A percentile compares a stretch with the other conserved stretches of the same genome.
Conservation (phyloP, 2,888 invertebrate genomes). For the Gordius sp. region DNA sequence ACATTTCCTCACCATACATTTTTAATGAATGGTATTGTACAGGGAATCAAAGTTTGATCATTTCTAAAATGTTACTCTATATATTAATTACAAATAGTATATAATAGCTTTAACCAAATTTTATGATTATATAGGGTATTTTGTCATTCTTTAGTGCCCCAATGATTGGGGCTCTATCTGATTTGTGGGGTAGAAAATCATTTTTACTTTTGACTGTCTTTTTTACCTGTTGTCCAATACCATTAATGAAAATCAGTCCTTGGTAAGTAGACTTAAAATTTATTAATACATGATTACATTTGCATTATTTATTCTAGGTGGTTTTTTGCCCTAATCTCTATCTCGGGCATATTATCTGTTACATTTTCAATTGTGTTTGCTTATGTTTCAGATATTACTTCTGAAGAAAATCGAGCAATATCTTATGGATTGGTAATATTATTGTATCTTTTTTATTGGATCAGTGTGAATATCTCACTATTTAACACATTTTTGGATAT, state of each 20-base stretch:
- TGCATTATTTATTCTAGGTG: slow-evolving; percentile 35
- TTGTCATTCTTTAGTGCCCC: slow-evolving; percentile 90
- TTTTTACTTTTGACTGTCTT: slow-evolving; percentile 88
- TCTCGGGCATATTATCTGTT: slow-evolving; percentile 91
- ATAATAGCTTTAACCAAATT: not conserved
- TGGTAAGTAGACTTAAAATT: slow-evolving; percentile 41
- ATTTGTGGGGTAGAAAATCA: slow-evolving; percentile 91
- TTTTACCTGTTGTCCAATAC: slow-evolving; percentile 93
- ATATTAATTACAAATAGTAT: too few relatives aligned
- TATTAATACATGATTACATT: not conserved
- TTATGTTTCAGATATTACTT: slow-evolving; percentile 95
- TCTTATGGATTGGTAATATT: slow-evolving; percentile 78
- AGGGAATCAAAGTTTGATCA: slow-evolving; percentile 59
- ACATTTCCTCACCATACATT: slow-evolving; percentile 97
- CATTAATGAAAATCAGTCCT: slow-evolving; percentile 89
- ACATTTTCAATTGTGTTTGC: slow-evolving; percentile 98
- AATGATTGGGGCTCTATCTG: slow-evolving; percentile 77
- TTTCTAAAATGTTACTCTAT: not conserved
- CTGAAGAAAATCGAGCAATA: slow-evolving; percentile 68
- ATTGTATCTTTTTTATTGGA: slow-evolving; percentile 21
- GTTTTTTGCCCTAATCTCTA: slow-evolving; percentile 97
- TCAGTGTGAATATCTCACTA: not conserved
- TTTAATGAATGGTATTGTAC: slow-evolving; percentile 93
- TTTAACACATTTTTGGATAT: not conserved
- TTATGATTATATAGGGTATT: slow-evolving; percentile 43